These are phyloP conservation scores for Saxicola maurus DNA, from an alignment of 2,797 vertebrate species.

Conservation along the genomic window DNA sequence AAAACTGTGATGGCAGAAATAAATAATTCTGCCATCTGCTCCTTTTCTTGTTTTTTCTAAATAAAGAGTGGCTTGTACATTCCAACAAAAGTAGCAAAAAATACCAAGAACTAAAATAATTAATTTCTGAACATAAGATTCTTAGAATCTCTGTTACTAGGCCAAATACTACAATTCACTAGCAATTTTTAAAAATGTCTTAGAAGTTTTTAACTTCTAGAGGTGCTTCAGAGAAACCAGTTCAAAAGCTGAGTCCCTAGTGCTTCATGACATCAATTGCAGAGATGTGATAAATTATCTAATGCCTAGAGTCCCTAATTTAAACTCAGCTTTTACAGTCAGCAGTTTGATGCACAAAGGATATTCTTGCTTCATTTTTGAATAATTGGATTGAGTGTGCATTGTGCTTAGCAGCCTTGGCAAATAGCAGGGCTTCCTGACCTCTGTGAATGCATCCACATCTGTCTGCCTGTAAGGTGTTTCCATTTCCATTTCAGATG, in stretches of 20 bases:
- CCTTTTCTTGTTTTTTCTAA: neutral
- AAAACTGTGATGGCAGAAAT: neutral
- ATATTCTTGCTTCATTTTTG: neutral
- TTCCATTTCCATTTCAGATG: neutral
- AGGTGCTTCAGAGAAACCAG: neutral
- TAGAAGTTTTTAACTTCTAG: neutral
- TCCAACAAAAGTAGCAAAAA: neutral
- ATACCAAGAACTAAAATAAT: neutral
- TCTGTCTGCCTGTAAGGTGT: neutral
- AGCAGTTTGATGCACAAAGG: neutral
- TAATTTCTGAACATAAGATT: neutral
- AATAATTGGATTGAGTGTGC: neutral
- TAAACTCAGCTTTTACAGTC: neutral
- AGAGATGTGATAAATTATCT: neutral
- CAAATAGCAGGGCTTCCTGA: neutral
- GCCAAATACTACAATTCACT: neutral
- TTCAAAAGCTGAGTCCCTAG: neutral
- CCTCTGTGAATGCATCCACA: neutral
- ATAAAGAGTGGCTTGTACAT: neutral
- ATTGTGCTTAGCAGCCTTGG: neutral
- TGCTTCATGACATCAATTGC: accelerated
- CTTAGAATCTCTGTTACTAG: neutral
- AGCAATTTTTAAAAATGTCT: neutral
- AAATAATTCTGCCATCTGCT: neutral
- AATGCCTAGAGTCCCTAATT: neutral